Conservation (phyloP, 2,888 invertebrate genomes). For the Synanthedon myopaeformis region DNA sequence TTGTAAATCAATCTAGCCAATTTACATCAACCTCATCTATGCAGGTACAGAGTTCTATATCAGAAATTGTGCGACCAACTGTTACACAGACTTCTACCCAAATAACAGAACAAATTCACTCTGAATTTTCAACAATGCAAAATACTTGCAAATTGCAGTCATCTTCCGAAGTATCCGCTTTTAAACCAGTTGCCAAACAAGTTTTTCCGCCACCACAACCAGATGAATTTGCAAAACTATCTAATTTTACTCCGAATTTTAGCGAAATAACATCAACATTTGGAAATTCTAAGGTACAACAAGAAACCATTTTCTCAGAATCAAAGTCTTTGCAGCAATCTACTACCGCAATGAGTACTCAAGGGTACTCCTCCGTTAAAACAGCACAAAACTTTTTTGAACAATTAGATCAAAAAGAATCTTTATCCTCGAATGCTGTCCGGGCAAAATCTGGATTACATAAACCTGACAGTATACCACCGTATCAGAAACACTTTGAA, state of each 20-base stretch:
- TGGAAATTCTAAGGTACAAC: conserved; percentile 32
- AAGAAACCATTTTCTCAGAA: conserved; percentile 35
- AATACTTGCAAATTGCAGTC: conserved; percentile 49
- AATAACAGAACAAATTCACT: conserved; percentile 30
- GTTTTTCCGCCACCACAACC: conserved; percentile 45
- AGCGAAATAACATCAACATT: conserved; percentile 45
- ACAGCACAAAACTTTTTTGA: conserved; percentile 52
- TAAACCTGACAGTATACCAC: conserved; percentile 73
- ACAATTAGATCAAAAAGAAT: conserved; percentile 50
- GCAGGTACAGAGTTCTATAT: conserved; percentile 25
- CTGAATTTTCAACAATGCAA: conserved; percentile 44
- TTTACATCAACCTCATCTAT: conserved; percentile 28
- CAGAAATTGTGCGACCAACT: conserved; percentile 43
- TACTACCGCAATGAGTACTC: conserved; percentile 26
- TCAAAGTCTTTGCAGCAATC: conserved; percentile 35
- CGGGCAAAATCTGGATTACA: conserved; percentile 68
- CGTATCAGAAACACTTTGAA: conserved; percentile 75
- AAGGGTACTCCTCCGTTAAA: conserved; percentile 46
- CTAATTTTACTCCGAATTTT: conserved; percentile 46
- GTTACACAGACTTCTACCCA: conserved; percentile 40
- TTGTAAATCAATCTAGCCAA: conserved; percentile 38
- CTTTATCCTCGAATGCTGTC: conserved; percentile 35
- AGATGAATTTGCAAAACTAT: conserved; percentile 38
- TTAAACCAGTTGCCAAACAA: conserved; percentile 61
- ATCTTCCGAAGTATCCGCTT: conserved; percentile 52